Evolutionary conservation across 2,113 vertebrate genomes (phyloP), one percentile per base, ranked within the genome.

Genomic region (Deroptyus accipitrinus): DNA sequence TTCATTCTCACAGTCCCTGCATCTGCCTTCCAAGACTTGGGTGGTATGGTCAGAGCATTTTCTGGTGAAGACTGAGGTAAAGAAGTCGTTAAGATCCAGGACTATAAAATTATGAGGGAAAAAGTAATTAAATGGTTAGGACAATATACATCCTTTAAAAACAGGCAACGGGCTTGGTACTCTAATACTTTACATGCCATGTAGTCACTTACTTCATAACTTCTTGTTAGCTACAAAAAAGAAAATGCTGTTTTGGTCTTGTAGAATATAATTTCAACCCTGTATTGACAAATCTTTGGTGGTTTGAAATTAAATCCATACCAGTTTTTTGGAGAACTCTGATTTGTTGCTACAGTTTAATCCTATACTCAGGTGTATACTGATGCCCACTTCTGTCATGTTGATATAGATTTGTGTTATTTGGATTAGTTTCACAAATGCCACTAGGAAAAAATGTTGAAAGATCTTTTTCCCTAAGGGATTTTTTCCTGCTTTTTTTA

Each of bases 141-240:
- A 69, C 5, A 61, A 39, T 48, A 54, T 13, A 37, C 18, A 27
- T 25, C 2, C 22, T 92, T 90, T 46, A 23, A 78, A 90, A 87
- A 59, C 37, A 7, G 13, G 10, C 15, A 27, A 41, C 35, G 6
- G 15, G 3, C 55, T 78, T 86, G 24, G 6, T 63, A 46, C 10
- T 74, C 17, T 10, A 52, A 22, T 74, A 9, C 12, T 68, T 87
- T 57, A 46, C 13, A 31, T 5, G 13, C 8, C 5, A 4, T 48
- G 3, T 30, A 5, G 4, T 80, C 41, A 18, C 7, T 61, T 44
- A 66, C 20, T 9, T 66, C 0, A 0, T n/a, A 44, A 35, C 41
- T 48, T 84, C 49, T 61, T 35, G 8, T 57, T 14, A 74, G 28
- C 10, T 22, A 57, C 13, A 69, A 70, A 74, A 22, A 82, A 8